Percentiles rank a stretch among this genome's conserved stretches.
These are phyloP conservation scores for Nothura maculosa DNA, from an alignment of 2,797 vertebrate species.

Conservation along the genomic window DNA sequence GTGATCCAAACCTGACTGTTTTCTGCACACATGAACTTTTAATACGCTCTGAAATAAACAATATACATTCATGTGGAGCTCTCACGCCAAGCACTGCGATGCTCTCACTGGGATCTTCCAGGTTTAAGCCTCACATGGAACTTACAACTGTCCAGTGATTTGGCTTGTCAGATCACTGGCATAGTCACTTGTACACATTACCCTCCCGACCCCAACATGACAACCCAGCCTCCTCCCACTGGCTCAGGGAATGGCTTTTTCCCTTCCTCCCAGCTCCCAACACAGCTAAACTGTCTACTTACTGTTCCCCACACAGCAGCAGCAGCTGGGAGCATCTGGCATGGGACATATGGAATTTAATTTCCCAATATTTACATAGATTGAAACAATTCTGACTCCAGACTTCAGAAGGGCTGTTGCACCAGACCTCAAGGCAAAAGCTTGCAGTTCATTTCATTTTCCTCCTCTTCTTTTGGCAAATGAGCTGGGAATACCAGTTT, in stretches of 20 bases:
- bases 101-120: constrained; percentile 40
- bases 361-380: constrained; percentile 85
- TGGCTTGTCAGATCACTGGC: constrained; percentile 72
- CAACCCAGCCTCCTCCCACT: neutral
- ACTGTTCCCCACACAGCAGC: constrained; percentile 73
- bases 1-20: neutral
- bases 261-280: neutral
- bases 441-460: constrained; percentile 75
- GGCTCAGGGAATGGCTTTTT: constrained; percentile 29
- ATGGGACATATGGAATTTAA: constrained; percentile 81
- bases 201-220: constrained; percentile 45
- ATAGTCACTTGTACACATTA: constrained; percentile 32
- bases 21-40: neutral
- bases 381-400: constrained; percentile 79
- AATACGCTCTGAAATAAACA: constrained; percentile 61
- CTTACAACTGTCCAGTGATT: constrained; percentile 49
- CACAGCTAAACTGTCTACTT: constrained; percentile 73
- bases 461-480: constrained; percentile 60
- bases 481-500: constrained; percentile 73
- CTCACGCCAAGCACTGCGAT: neutral
- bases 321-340: constrained; percentile 82
- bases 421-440: constrained; percentile 75
- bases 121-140: constrained; percentile 23
- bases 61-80: neutral
- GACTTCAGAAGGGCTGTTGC: constrained; percentile 74